Evolutionary conservation across 2,888 invertebrate species (phyloP).

Genomic region (Ypsolopha scabrella): DNA sequence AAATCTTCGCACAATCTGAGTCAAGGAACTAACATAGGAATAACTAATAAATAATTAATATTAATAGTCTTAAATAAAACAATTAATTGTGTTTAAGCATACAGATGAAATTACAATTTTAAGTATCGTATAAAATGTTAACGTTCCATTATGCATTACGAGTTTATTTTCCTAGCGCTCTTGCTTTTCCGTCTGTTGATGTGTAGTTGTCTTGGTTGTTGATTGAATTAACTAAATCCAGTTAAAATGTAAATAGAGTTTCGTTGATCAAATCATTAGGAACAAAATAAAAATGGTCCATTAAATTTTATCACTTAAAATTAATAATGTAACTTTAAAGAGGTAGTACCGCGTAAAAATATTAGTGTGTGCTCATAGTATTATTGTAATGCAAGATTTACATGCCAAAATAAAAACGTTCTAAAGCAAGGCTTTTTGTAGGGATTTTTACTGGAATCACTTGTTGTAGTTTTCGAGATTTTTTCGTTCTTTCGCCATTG

Average conservation of each 20-base stretch:
- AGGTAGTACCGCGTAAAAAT: conserved; percentile 37
- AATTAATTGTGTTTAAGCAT: conserved; percentile 1
- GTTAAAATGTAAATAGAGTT: conserved; percentile 42
- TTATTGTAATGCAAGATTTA: conserved; percentile 29
- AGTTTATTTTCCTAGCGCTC: not conserved
- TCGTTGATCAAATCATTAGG: conserved; percentile 48
- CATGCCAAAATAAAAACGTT: conserved; percentile 9
- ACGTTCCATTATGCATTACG: not conserved
- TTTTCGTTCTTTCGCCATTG: conserved; percentile 30
- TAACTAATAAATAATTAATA: conserved; percentile 41
- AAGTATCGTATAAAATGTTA: conserved; percentile 5
- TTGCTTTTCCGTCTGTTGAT: not conserved
- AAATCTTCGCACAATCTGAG: conserved; percentile 64
- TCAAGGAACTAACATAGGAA: conserved; percentile 57
- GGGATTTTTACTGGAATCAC: not conserved
- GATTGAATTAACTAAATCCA: conserved; percentile 12
- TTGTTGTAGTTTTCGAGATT: not conserved
- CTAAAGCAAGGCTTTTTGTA: conserved; percentile 2
- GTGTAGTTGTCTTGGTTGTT: conserved; percentile 12
- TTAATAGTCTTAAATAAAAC: conserved; percentile 37
- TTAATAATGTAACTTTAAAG: conserved; percentile 33
- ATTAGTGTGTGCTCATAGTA: conserved; percentile 37
- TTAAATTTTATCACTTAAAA: conserved; percentile 53
- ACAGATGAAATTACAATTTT: conserved; percentile 27
- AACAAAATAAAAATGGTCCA: conserved; percentile 61